Base-by-base conservation (phyloP, 2,888 invertebrate genomes). In the Cephus spinipes region DNA sequence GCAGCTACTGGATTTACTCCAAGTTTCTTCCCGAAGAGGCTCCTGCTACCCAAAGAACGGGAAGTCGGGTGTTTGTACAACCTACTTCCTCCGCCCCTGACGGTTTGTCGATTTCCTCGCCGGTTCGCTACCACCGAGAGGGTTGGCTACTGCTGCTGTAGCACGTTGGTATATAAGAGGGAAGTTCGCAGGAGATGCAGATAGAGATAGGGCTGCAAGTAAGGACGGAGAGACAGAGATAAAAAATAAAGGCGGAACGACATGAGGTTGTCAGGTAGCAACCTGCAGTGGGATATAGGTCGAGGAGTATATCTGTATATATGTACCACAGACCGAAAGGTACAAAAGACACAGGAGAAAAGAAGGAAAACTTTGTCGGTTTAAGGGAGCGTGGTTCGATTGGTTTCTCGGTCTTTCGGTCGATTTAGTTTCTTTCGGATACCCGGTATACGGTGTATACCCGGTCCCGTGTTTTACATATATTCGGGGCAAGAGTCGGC, bases 401-500 rank as follows among this genome's bases (percentile, higher is more conserved):
- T 84, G 82, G 84, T 85, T 85, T 80, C 79, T 82, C 81, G 81
- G 80, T 79, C 82, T 79, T 81, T 82, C 23, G 23, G 15, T 80
- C 85, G 71, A 73, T 79, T 79, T 78, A 77, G 73, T 78, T 78
- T 79, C 68, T 79, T 73, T 68, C 78, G 12, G 73, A 75, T 75
- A 32, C 40, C 32, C 31, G 68, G n/a, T 55, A 55, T 23, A 23
- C 6, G 6, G 6, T 1, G 34, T 40, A 4, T 15, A 55, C 23
- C 6, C 2, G 15, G 1, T 55, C 23, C 15, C 2, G 40, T 55
- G 55, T 23, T 4, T 23, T 55, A 9, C 1, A 23, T 9, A 55
- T 23, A 55, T 55, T 55, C 40, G 9, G 23, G 55, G 0, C 1
- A 40, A 15, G 23, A 55, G 55, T 9, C 23, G 23, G 6, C 23